phyloP scores from a whole-genome alignment of 2,113 vertebrate species.

The Corythaixoides concolor region DNA sequence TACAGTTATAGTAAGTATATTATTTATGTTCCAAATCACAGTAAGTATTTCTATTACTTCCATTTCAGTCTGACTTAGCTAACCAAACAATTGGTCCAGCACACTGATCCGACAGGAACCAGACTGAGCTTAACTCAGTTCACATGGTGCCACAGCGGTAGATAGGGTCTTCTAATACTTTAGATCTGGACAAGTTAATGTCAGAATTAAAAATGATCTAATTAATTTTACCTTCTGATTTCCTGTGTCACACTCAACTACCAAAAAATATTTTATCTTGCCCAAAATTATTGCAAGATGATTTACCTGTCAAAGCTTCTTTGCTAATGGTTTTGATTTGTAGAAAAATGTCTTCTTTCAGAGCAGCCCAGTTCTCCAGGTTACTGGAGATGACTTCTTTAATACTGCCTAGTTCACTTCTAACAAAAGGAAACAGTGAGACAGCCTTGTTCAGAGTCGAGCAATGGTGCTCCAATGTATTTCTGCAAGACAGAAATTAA shows the following conservation, averaged over 20 bases:
- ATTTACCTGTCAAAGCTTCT: conserved; percentile 71
- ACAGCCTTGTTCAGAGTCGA: conserved; percentile 70
- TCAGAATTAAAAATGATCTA: not conserved
- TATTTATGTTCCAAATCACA: not conserved
- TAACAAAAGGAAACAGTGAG: conserved; percentile 69
- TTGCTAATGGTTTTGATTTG: conserved; percentile 71
- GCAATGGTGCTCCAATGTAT: conserved; percentile 65
- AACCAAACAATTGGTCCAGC: not conserved
- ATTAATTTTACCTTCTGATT: not conserved
- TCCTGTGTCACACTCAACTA: not conserved
- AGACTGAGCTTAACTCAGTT: not conserved
- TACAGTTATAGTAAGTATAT: not conserved
- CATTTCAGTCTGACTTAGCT: not conserved
- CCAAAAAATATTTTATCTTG: not conserved
- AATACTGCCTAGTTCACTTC: conserved; percentile 71
- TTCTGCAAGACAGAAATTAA: conserved; percentile 66
- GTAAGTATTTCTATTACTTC: not conserved
- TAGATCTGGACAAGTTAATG: not conserved
- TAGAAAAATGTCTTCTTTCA: conserved; percentile 71
- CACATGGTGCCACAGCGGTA: not conserved
- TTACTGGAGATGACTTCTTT: conserved; percentile 76
- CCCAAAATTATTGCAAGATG: not conserved
- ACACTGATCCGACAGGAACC: not conserved
- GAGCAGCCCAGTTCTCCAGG: conserved; percentile 71
- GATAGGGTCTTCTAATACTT: not conserved